Evolutionary conservation across 2,113 vertebrate genomes (phyloP).

Genomic region (Ifrita kowaldi): DNA sequence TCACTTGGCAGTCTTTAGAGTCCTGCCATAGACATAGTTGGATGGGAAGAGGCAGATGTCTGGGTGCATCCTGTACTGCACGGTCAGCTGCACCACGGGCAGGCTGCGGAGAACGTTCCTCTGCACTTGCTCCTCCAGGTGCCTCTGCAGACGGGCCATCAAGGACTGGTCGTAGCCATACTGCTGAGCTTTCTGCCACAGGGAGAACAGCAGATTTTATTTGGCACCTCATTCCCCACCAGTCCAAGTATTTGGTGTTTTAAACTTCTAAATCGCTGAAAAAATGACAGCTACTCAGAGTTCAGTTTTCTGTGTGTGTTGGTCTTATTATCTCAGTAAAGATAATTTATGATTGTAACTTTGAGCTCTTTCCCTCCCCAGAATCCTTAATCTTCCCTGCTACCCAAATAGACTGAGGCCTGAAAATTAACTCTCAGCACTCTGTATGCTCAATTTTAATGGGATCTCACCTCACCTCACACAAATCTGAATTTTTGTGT

Average conservation of each 20-base stretch:
- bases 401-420: background rate
- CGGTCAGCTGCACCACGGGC: slow-evolving; percentile 72
- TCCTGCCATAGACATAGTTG: slow-evolving; percentile 75
- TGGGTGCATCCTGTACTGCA: slow-evolving; percentile 88
- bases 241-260: background rate
- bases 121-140: slow-evolving; percentile 61
- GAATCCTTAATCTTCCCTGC: background rate
- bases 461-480: background rate
- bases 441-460: background rate
- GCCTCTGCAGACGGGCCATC: slow-evolving; percentile 77
- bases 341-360: background rate
- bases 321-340: background rate
- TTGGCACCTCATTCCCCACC: background rate
- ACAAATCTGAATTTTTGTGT: background rate
- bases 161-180: slow-evolving; percentile 80
- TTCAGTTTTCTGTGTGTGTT: background rate
- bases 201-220: background rate
- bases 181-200: slow-evolving; percentile 78
- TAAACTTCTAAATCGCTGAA: background rate
- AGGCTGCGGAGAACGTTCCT: background rate
- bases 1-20: slow-evolving; percentile 76
- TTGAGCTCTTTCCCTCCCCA: background rate
- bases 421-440: background rate
- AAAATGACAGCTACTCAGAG: background rate
- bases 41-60: slow-evolving; percentile 87